Evolutionary conservation across 2,113 vertebrate species (phyloP).

Genomic region (Blennius ocellaris): DNA sequence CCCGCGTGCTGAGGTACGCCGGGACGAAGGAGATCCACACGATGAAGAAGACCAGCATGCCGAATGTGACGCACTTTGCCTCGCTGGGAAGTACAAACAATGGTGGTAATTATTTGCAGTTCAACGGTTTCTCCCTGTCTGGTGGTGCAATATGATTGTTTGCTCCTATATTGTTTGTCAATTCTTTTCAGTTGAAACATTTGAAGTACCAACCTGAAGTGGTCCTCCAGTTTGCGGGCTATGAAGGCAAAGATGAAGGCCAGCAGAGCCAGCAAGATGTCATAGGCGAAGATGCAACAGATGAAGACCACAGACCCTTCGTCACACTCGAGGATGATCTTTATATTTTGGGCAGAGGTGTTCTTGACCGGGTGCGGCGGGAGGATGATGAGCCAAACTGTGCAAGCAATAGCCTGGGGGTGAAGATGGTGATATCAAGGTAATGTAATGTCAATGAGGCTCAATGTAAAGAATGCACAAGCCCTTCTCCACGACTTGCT

Average conservation of each 20-base stretch:
- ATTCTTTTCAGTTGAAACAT: not conserved
- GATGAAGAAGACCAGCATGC: slow-evolving; percentile 90
- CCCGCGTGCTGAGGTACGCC: slow-evolving; percentile 90
- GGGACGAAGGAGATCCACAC: slow-evolving; percentile 91
- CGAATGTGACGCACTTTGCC: slow-evolving; percentile 87
- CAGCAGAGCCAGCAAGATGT: slow-evolving; percentile 85
- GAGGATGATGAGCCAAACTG: slow-evolving; percentile 82
- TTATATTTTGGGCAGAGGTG: slow-evolving; percentile 86
- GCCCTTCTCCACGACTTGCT: not conserved
- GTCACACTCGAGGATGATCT: slow-evolving; percentile 89
- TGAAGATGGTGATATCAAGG: not conserved
- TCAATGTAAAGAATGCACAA: not conserved
- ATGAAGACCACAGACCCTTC: slow-evolving; percentile 86
- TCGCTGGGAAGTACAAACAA: slow-evolving; percentile 71
- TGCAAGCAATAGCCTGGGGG: slow-evolving; percentile 78
- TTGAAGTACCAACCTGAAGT: slow-evolving; percentile 76
- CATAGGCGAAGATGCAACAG: slow-evolving; percentile 86
- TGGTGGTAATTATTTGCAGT: not conserved
- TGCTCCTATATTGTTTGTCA: not conserved
- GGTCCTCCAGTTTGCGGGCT: slow-evolving; percentile 85
- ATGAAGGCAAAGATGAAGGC: slow-evolving; percentile 86
- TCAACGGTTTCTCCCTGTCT: too few species aligned
- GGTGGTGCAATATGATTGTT: not conserved
- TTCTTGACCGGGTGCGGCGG: slow-evolving; percentile 85
- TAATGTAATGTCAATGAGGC: too few species aligned